Conservation (phyloP, 1,140 invertebrate genomes). For the Conus ventricosus region DNA sequence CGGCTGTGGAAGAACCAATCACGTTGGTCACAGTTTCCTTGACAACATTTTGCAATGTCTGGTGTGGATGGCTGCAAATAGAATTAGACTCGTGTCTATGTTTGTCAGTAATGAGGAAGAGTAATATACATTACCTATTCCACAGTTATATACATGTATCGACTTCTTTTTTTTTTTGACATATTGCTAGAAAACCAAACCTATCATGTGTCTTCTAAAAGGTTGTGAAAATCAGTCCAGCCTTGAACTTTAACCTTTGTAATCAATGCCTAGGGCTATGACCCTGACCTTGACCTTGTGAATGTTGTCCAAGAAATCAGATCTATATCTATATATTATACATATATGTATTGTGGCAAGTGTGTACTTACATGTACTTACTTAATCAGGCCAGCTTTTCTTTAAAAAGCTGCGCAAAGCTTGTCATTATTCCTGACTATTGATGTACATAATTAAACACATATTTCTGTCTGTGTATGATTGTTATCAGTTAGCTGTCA, state of each 20-base stretch:
- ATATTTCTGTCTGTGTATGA: background rate
- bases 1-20: background rate
- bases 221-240: slow-evolving; percentile 40
- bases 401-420: background rate
- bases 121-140: background rate
- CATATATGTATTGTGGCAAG: slow-evolving; percentile 33
- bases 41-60: too few species aligned
- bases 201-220: slow-evolving; percentile 35
- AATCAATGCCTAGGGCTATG: slow-evolving; percentile 35
- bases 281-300: slow-evolving; percentile 25
- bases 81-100: background rate
- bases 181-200: slow-evolving; percentile 38
- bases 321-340: slow-evolving; percentile 22
- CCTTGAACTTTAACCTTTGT: slow-evolving; percentile 37
- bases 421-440: background rate
- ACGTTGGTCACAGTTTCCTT: background rate
- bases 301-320: slow-evolving; percentile 22
- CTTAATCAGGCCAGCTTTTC: background rate
- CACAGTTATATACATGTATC: background rate
- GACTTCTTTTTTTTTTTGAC: slow-evolving; percentile 1
- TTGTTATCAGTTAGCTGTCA: background rate
- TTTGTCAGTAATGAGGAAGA: background rate
- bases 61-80: background rate
- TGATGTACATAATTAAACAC: background rate
- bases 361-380: slow-evolving; percentile 39